Evolutionary conservation across 2,888 invertebrate genomes (phyloP).

Genomic region (Yponomeuta malinellus): DNA sequence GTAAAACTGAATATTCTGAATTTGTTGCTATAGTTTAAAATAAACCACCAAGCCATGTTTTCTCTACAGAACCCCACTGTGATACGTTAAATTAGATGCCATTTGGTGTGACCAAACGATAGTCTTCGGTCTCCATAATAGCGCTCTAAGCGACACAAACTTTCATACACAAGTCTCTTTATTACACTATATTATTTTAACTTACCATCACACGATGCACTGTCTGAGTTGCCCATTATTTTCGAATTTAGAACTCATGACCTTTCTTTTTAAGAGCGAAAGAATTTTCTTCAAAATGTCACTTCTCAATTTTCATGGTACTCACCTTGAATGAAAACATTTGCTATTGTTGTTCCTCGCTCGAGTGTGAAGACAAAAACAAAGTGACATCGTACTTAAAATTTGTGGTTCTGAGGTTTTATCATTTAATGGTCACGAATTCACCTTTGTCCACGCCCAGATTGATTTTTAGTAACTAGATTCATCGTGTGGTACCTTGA

Average conservation of each 20-base stretch:
- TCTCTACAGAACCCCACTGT: constrained; percentile 21
- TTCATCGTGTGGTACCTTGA: too few species aligned
- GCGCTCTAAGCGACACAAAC: constrained; percentile 1
- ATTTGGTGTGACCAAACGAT: constrained; percentile 17
- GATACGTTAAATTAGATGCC: constrained; percentile 25
- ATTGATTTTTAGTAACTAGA: not conserved
- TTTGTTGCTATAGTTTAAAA: too few species aligned
- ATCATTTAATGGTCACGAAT: too few species aligned
- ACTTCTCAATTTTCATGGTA: not conserved
- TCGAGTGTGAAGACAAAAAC: not conserved
- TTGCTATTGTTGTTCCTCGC: constrained; percentile 6
- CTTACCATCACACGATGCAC: not conserved
- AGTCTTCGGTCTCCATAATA: not conserved
- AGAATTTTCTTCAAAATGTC: constrained; percentile 1
- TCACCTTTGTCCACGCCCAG: too few species aligned
- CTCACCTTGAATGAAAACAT: not conserved
- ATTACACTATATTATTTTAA: not conserved
- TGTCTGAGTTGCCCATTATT: constrained; percentile 6
- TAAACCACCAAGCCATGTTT: constrained; percentile 21
- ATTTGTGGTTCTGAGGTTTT: not conserved
- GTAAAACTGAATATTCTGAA: too few species aligned
- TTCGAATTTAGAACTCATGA: constrained; percentile 12
- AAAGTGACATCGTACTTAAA: not conserved
- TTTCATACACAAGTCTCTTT: constrained; percentile 9
- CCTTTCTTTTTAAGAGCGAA: constrained; percentile 3